phyloP scores from a whole-genome alignment of 2,888 invertebrate genomes.

The Phortica magna region DNA sequence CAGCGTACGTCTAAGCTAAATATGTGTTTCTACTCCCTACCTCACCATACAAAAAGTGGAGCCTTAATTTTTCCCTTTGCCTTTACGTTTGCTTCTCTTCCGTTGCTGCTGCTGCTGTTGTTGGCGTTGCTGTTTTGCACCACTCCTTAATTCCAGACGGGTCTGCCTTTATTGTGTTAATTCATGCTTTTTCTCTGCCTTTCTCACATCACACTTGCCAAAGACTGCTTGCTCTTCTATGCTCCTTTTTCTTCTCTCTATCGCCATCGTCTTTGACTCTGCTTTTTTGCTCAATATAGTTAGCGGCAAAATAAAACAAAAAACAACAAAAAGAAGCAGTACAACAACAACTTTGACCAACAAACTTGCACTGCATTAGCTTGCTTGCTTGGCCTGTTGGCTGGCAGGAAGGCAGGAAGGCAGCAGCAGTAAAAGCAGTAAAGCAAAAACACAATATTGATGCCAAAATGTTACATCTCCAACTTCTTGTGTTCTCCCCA shows the following conservation, averaged over 20 bases:
- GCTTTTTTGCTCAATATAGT: background rate
- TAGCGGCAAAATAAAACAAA: constrained; percentile 7
- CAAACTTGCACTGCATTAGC: constrained; percentile 11
- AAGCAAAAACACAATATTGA: background rate
- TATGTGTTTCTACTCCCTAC: constrained; percentile 56
- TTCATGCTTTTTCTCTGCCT: constrained; percentile 23
- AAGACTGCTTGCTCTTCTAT: background rate
- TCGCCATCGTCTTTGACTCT: no score
- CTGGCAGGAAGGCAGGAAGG: background rate
- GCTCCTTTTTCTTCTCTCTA: background rate
- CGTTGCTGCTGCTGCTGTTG: no score
- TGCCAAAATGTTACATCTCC: constrained; percentile 26
- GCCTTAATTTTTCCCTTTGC: constrained; percentile 51
- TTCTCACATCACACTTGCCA: constrained; percentile 20
- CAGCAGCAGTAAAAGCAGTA: constrained; percentile 1
- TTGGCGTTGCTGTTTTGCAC: background rate
- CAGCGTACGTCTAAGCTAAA: background rate
- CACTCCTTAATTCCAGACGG: constrained; percentile 13
- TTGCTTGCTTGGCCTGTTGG: no score
- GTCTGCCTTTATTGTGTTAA: constrained; percentile 21
- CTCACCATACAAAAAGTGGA: constrained; percentile 69
- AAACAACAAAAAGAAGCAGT: background rate
- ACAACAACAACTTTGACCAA: background rate
- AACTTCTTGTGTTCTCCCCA: background rate
- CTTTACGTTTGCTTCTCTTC: constrained; percentile 8